These are phyloP conservation scores for Clarias laeviceps DNA, from an alignment of 2,797 vertebrate genomes.

Conservation along the genomic window DNA sequence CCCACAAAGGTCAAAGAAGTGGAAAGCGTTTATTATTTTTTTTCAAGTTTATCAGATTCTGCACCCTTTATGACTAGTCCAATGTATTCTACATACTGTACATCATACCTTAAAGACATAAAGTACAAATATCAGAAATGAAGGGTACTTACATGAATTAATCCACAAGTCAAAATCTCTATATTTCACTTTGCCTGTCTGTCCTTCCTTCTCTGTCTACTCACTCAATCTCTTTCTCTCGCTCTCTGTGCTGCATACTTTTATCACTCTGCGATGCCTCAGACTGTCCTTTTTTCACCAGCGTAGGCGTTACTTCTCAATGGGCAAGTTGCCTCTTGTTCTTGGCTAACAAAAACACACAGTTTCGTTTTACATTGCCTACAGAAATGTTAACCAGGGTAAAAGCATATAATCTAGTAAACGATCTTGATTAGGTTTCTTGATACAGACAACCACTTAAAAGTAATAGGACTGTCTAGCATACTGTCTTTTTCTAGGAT, in stretches of 20 bases:
- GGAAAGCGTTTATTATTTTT: neutral
- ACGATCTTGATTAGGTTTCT: neutral
- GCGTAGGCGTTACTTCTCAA: neutral
- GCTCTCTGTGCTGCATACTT: conserved; percentile 53
- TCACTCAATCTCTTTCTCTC: neutral
- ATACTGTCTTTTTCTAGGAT: neutral
- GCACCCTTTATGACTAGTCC: neutral
- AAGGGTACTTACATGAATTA: conserved; percentile 20
- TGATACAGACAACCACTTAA: neutral
- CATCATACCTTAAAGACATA: neutral
- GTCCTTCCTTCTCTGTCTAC: neutral
- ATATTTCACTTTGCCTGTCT: neutral
- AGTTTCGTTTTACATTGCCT: neutral
- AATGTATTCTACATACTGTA: neutral
- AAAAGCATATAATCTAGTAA: neutral
- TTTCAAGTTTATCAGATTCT: neutral
- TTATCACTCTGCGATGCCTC: conserved; percentile 17
- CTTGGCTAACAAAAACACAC: neutral
- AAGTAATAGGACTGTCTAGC: neutral
- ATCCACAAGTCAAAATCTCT: neutral
- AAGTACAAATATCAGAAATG: neutral
- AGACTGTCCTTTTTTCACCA: neutral
- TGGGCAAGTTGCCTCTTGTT: conserved; percentile 20
- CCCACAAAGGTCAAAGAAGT: neutral
- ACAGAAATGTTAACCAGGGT: neutral